Conservation (phyloP, 1,140 invertebrate genomes). For the Popillia japonica region DNA sequence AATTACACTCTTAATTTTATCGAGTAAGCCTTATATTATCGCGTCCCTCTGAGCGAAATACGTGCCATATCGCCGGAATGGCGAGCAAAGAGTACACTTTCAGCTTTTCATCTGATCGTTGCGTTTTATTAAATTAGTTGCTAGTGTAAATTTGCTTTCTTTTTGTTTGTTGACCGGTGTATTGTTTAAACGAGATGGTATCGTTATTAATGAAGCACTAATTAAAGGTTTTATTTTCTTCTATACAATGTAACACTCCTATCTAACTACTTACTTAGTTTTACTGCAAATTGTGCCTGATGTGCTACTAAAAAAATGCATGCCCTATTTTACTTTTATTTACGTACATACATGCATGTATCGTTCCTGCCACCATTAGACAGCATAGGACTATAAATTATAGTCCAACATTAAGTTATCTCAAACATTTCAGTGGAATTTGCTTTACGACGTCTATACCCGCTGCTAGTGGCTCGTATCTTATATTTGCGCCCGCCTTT, state of each 20-base stretch:
- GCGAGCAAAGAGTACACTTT: neutral
- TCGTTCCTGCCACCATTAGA: neutral
- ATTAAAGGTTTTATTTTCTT: no score
- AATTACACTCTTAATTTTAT: conserved; percentile 16
- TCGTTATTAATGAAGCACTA: neutral
- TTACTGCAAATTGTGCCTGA: no score
- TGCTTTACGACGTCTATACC: conserved; percentile 6
- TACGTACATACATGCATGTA: neutral
- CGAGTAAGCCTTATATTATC: neutral
- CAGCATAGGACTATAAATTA: neutral
- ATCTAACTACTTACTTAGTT: no score
- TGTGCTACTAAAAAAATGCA: no score
- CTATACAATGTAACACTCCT: no score
- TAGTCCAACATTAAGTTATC: neutral
- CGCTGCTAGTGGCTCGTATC: neutral
- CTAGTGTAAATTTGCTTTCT: conserved; percentile 1
- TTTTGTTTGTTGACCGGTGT: neutral
- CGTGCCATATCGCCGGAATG: conserved; percentile 5
- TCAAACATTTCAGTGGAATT: neutral
- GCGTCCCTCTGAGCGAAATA: conserved; percentile 4
- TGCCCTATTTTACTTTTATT: neutral
- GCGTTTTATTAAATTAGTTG: neutral
- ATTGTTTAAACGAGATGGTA: neutral
- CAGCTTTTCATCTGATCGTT: neutral
- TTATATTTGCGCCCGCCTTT: neutral